Percentiles rank a stretch among this genome's conserved stretches.
phyloP scores from a whole-genome alignment of 1,140 invertebrate genomes.

The Belonocnema kinseyi region DNA sequence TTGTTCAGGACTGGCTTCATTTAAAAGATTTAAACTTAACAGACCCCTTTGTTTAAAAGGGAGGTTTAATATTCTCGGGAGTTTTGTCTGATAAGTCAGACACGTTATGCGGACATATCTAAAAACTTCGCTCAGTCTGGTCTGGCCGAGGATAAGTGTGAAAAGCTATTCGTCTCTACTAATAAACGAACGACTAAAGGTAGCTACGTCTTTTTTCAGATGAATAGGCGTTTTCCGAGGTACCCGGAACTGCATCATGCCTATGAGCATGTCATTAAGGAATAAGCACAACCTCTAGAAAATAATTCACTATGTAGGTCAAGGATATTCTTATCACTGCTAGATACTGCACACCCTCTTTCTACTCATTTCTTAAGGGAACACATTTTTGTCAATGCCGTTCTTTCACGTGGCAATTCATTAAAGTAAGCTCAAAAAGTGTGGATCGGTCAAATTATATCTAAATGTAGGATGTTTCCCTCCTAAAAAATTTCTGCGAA shows the following conservation, averaged over 20 bases:
- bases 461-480: too few relatives aligned
- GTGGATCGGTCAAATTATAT: too few relatives aligned
- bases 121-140: neutral
- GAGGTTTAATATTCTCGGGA: neutral
- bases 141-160: slow-evolving; percentile 3
- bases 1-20: neutral
- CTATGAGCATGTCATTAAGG: neutral
- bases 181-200: neutral
- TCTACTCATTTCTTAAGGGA: too few relatives aligned
- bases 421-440: too few relatives aligned
- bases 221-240: neutral
- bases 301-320: neutral
- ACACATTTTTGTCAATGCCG: too few relatives aligned
- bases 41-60: slow-evolving; percentile 13
- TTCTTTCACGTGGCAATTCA: too few relatives aligned
- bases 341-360: neutral
- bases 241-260: neutral
- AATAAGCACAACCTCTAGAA: neutral
- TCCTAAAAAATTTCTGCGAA: too few relatives aligned
- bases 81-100: neutral
- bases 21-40: neutral
- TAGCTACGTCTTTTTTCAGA: neutral
- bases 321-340: neutral
- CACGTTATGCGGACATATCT: neutral
- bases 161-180: neutral